Evolutionary conservation across 2,888 invertebrate genomes (phyloP), one percentile per base, ranked within the genome.

Genomic region (Salpingus planirostris): DNA sequence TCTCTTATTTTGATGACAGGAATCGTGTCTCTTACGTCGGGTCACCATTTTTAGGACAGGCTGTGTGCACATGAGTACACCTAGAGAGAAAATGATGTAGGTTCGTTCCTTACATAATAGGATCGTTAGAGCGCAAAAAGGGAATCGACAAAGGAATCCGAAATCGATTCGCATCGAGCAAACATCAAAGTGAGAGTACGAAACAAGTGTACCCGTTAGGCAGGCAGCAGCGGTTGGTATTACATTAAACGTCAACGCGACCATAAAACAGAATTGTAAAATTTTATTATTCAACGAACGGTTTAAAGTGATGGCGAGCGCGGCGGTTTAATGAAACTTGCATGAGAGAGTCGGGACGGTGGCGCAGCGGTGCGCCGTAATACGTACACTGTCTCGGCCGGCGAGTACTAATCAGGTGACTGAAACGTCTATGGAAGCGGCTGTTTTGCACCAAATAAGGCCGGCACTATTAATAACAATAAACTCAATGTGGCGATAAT

Each of bases 401-500:
- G 11, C 15, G 30, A 42, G 38, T 47, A 54, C 60, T 63, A 63
- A 63, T 64, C 62, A 62, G 62, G 63, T 62, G 64, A 59, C 56
- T 57, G 57, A 62, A 62, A 62, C 54, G 61, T 56, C 57, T 52
- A 57, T 44, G 52, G 50, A 52, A 57, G 56, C 59, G 57, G 57
- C 59, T 55, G 54, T 59, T 57, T 55, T 51, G 39, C 47, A 47
- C 62, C 62, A 38, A 62, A 62, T 63, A 64, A 56, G 63, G 63
- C 40, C 50, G 50, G 57, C 55, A 60, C 65, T 64, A 64, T 65
- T 65, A 64, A 64, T 64, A 65, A 64, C 64, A 65, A 65, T 65
- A 65, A 65, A 65, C 61, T 61, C 55, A 61, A 64, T 62, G 64
- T 65, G 64, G 60, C 60, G 62, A 63, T 65, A 65, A 65, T 65